Evolutionary conservation across 2,113 vertebrate genomes (phyloP).

Genomic region (Oostethus manadensis): DNA sequence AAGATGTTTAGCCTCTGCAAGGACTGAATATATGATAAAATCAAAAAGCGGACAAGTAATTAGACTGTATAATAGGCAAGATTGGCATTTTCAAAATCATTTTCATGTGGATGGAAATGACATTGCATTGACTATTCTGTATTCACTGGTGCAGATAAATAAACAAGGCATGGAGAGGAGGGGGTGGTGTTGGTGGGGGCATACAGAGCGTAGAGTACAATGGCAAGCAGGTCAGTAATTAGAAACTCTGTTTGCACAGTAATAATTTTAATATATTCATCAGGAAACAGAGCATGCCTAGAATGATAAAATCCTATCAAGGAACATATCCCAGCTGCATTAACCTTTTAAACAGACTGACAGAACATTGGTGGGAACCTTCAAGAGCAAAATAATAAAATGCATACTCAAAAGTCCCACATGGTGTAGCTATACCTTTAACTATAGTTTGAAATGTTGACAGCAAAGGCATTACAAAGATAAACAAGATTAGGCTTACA

Average conservation of each 20-base stretch:
- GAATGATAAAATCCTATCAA: constrained; percentile 81
- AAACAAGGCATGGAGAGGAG: constrained; percentile 75
- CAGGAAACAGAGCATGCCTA: constrained; percentile 80
- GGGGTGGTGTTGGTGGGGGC: constrained; percentile 35
- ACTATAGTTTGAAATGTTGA: constrained; percentile 26
- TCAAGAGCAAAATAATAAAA: constrained; percentile 55
- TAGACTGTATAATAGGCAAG: constrained; percentile 77
- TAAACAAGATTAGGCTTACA: constrained; percentile 20
- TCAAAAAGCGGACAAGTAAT: constrained; percentile 75
- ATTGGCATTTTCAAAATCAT: constrained; percentile 80
- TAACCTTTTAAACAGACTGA: constrained; percentile 75
- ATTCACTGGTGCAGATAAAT: constrained; percentile 82
- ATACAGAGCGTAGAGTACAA: constrained; percentile 77
- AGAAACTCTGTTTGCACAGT: constrained; percentile 86
- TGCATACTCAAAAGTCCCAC: constrained; percentile 35
- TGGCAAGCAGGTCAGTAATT: constrained; percentile 85
- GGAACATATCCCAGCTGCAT: constrained; percentile 73
- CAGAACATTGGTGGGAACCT: constrained; percentile 62
- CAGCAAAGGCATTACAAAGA: constrained; percentile 15
- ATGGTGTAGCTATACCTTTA: constrained; percentile 28
- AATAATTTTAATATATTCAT: constrained; percentile 87
- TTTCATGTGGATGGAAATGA: constrained; percentile 79
- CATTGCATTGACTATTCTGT: constrained; percentile 78
- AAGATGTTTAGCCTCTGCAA: constrained; percentile 68
- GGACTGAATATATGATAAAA: constrained; percentile 73